Evolutionary conservation across 2,113 vertebrate genomes (phyloP).

Genomic region (Dipodomys ordii): DNA sequence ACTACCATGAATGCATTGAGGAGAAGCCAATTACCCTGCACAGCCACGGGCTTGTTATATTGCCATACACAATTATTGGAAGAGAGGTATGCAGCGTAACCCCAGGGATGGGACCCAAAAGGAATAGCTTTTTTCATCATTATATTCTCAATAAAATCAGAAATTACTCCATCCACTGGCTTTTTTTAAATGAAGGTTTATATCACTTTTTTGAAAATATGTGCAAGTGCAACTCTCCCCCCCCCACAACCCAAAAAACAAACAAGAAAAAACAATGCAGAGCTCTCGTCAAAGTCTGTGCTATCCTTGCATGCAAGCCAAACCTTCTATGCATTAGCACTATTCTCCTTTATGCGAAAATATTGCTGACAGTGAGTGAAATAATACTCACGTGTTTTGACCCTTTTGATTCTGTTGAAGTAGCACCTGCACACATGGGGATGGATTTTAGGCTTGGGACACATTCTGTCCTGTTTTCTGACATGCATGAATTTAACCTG

Average conservation of each 20-base stretch:
- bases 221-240: not conserved
- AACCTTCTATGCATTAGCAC: not conserved
- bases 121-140: slow-evolving; percentile 49
- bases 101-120: slow-evolving; percentile 35
- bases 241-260: too few relatives aligned
- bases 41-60: slow-evolving; percentile 35
- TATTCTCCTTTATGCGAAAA: not conserved
- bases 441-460: not conserved
- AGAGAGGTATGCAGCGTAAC: not conserved
- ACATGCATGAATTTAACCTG: not conserved
- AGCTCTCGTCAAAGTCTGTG: not conserved
- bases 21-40: slow-evolving; percentile 49
- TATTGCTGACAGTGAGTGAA: not conserved
- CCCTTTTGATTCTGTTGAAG: not conserved
- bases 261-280: not conserved
- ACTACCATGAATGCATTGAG: slow-evolving; percentile 55
- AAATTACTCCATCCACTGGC: slow-evolving; percentile 30
- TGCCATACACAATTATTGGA: slow-evolving; percentile 53
- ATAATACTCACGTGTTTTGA: not conserved
- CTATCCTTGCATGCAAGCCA: not conserved
- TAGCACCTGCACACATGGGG: not conserved
- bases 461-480: not conserved
- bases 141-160: slow-evolving; percentile 61
- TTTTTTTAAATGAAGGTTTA: slow-evolving; percentile 52
- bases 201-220: slow-evolving; percentile 41